These are phyloP conservation scores for Hyperopisus bebe DNA, from an alignment of 2,113 vertebrate species.

Conservation along the genomic window DNA sequence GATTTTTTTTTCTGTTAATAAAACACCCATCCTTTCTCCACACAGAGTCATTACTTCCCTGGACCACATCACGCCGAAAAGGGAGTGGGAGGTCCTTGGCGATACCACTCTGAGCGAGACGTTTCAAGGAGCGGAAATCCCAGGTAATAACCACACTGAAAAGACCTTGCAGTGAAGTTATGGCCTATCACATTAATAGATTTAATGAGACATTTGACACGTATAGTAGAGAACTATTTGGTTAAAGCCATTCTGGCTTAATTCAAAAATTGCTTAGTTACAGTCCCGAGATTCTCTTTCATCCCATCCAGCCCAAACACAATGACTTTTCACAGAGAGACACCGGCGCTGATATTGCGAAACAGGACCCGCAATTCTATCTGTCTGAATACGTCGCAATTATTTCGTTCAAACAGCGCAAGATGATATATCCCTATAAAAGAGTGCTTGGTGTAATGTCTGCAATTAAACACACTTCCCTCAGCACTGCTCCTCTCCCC, in stretches of 20 bases:
- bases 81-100: background rate
- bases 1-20: background rate
- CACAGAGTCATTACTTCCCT: background rate
- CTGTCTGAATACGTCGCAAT: slow-evolving; percentile 47
- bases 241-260: background rate
- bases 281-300: background rate
- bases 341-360: slow-evolving; percentile 15
- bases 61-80: background rate
- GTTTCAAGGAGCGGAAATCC: background rate
- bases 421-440: slow-evolving; percentile 54
- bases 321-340: background rate
- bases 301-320: background rate
- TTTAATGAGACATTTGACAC: slow-evolving; percentile 13
- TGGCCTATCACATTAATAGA: background rate
- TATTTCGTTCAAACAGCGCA: slow-evolving; percentile 49
- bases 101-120: background rate
- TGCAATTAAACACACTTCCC: slow-evolving; percentile 47
- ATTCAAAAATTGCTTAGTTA: slow-evolving; percentile 13
- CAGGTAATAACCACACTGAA: background rate
- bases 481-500: background rate
- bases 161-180: background rate
- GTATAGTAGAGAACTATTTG: background rate
- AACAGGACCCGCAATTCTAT: slow-evolving; percentile 35
- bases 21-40: background rate
- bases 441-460: slow-evolving; percentile 46